Base-by-base conservation (phyloP, 1,140 invertebrate species). In the Galleria mellonella region DNA sequence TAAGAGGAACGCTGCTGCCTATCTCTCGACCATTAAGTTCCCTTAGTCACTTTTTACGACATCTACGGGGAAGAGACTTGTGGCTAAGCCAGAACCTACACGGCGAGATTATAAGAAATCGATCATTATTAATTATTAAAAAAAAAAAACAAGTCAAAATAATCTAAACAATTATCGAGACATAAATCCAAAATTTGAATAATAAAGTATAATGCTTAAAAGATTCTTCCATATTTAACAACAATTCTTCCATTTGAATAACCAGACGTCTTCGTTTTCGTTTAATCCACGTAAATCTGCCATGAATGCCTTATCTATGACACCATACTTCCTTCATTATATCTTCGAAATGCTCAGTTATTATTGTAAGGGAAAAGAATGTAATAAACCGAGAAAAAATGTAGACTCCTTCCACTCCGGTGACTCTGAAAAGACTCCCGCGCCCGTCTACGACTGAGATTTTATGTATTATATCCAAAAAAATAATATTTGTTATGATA, bases 261-360 rank as follows among this genome's bases (percentile, higher is more conserved):
- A 12, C 37, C 17, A 2, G 6, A 2, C 37, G 9, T 39, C 17
- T 39, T 39, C 27, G 23, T 39, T 39, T 10, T 29, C 15, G 4
- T 23, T 27, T 11, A 39, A 39, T 39, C 37, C 37, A 11, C 37
- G 37, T 10, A 39, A 39, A 39, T 28, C 37, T 37, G 13, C 9
- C 15, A 35, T 14, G 32, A 6, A 9, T 5, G 23, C 6, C 37
- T 39, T 39, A 39, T 39, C 37, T 39, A 8, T 29, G 37, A 27
- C 37, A 29, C 37, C 37, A 39, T 9, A 29, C 37, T 39, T 39
- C 37, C 37, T 39, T 30, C 37, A 39, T 39, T 39, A 30, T 39
- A 29, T 23, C 37, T 37, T 8, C 37, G 9, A 23, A 39, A 39
- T 29, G 9, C 23, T 30, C 11, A 8, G n/a, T 38, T 38, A 39